These are phyloP conservation scores for Loripinus fragilis DNA, from an alignment of 2,888 invertebrate species.

Conservation along the genomic window DNA sequence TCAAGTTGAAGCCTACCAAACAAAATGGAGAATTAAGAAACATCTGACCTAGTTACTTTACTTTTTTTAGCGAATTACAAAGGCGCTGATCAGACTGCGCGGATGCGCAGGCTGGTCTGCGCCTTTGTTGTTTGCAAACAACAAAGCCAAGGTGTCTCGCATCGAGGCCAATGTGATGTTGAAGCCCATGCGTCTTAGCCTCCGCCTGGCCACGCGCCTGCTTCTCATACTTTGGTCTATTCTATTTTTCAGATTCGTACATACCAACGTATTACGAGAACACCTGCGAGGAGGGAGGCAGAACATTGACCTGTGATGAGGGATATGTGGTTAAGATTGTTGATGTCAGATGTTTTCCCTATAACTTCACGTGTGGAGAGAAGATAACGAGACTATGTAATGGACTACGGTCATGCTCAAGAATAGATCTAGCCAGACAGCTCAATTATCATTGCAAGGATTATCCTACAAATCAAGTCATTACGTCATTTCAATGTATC, in stretches of 20 bases:
- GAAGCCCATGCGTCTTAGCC: no score
- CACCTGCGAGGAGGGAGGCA: conserved; percentile 47
- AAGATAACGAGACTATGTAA: conserved; percentile 60
- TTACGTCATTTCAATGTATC: conserved; percentile 61
- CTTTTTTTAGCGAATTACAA: no score
- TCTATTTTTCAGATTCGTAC: conserved; percentile 31
- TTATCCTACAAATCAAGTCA: conserved; percentile 48
- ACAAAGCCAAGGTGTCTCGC: no score
- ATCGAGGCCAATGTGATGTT: no score
- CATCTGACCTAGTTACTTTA: no score
- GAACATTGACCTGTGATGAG: conserved; percentile 50
- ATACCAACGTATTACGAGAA: conserved; percentile 44
- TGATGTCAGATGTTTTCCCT: conserved; percentile 59
- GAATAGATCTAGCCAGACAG: conserved; percentile 60
- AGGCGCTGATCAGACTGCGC: no score
- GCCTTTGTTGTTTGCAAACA: no score
- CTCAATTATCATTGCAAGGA: conserved; percentile 59
- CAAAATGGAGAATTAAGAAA: no score
- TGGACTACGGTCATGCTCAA: conserved; percentile 61
- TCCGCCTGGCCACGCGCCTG: no score
- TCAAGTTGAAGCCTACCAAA: no score
- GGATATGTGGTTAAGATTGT: conserved; percentile 50
- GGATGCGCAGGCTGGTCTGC: no score
- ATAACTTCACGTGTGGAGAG: conserved; percentile 58
- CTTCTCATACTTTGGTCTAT: no score